Evolutionary conservation across 2,797 vertebrate genomes (phyloP).

Genomic region (Molossus molossus): DNA sequence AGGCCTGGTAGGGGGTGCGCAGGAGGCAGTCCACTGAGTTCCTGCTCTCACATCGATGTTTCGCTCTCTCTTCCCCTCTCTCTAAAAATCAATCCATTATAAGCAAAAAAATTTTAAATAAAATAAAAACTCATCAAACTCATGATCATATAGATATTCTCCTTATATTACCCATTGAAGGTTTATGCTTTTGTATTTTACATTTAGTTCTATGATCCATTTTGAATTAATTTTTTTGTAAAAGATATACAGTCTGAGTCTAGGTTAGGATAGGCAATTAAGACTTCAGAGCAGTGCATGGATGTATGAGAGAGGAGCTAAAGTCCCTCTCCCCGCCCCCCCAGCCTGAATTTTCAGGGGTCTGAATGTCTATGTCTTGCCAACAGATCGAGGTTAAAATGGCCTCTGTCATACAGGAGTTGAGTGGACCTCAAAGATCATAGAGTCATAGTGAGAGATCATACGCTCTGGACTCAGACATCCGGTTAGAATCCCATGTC

Average conservation of each 20-base stretch:
- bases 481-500: background rate
- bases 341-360: background rate
- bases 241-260: background rate
- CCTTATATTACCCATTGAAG: background rate
- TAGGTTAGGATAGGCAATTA: background rate
- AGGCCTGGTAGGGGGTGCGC: too few species aligned
- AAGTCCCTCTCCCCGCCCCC: background rate
- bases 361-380: background rate
- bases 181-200: slow-evolving; percentile 1
- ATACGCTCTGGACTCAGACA: background rate
- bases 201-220: background rate
- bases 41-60: too few species aligned
- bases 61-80: too few species aligned
- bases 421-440: background rate
- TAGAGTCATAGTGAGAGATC: background rate
- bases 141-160: background rate
- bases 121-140: background rate
- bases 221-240: background rate
- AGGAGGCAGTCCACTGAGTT: too few species aligned
- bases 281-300: background rate
- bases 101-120: too few species aligned
- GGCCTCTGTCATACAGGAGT: background rate
- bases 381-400: background rate
- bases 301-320: background rate
- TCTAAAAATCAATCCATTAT: too few species aligned